A percentile compares a stretch with the other conserved stretches of the same genome.
Conservation (phyloP, 2,113 vertebrate species). For the Xenus cinereus region DNA sequence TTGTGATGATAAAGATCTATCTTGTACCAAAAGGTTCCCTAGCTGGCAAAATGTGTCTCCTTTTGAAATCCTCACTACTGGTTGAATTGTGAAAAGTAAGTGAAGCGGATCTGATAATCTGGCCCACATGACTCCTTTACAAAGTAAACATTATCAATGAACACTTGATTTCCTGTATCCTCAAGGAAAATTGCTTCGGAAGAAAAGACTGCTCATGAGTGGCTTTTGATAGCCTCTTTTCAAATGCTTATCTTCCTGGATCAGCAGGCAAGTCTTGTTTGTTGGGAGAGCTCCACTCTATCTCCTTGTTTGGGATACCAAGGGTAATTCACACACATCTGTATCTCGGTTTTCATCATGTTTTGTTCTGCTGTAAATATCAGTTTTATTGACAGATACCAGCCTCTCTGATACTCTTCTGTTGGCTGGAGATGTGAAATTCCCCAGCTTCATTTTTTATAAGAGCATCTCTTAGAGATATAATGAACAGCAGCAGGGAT, state of each 20-base stretch:
- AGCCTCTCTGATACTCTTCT: neutral
- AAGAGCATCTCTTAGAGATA: neutral
- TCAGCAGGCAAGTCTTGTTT: neutral
- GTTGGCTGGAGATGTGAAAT: constrained; percentile 10
- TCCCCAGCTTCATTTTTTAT: neutral
- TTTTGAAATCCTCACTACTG: neutral
- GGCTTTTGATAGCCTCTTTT: constrained; percentile 37
- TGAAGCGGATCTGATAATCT: constrained; percentile 2
- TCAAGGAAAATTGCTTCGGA: constrained; percentile 34
- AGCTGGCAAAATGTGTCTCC: neutral
- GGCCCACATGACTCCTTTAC: neutral
- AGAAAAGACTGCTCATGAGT: neutral
- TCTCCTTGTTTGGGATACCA: neutral
- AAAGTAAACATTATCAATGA: constrained; percentile 36
- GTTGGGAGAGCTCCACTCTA: neutral
- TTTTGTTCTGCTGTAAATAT: neutral
- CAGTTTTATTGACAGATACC: neutral
- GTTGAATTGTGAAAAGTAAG: neutral
- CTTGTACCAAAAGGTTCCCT: neutral
- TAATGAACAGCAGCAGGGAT: neutral
- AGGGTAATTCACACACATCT: constrained; percentile 4
- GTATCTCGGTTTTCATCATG: constrained; percentile 6
- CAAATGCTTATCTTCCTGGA: constrained; percentile 35
- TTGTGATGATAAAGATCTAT: neutral
- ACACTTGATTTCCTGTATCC: constrained; percentile 40